Conservation (phyloP, 2,113 vertebrate genomes). For the Oncorhynchus tshawytscha region DNA sequence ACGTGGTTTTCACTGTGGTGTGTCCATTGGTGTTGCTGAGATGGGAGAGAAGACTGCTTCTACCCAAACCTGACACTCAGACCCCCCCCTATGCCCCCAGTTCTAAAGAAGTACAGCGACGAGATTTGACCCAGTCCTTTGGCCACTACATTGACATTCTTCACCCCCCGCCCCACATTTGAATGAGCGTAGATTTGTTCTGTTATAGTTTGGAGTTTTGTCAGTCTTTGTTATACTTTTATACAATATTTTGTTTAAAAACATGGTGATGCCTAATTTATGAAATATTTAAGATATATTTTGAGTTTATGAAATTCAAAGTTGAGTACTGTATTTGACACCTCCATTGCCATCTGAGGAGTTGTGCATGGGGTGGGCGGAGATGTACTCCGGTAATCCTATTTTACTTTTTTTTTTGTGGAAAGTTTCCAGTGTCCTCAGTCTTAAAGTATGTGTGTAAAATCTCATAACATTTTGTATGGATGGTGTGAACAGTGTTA, state of each 20-base stretch:
- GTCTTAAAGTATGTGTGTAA: conserved; percentile 30
- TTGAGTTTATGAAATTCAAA: conserved; percentile 39
- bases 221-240: conserved; percentile 67
- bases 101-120: not conserved
- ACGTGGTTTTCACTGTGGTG: conserved; percentile 82
- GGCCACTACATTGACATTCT: conserved; percentile 17
- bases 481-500: conserved; percentile 42
- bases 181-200: conserved; percentile 56
- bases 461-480: conserved; percentile 38
- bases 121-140: conserved; percentile 31
- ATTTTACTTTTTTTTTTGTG: conserved; percentile 10
- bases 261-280: conserved; percentile 54
- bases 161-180: conserved; percentile 36
- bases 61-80: conserved; percentile 65
- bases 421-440: conserved; percentile 21
- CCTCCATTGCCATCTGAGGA: conserved; percentile 34
- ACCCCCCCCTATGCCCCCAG: conserved; percentile 19
- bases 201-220: conserved; percentile 38
- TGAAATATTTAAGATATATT: conserved; percentile 40
- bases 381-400: not conserved
- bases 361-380: conserved; percentile 19
- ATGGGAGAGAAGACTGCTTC: conserved; percentile 68
- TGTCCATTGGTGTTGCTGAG: conserved; percentile 58
- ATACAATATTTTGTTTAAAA: conserved; percentile 59
- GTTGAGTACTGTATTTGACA: conserved; percentile 11